Evolutionary conservation across 2,888 invertebrate species (phyloP).

Genomic region (Ophioninae sp.): DNA sequence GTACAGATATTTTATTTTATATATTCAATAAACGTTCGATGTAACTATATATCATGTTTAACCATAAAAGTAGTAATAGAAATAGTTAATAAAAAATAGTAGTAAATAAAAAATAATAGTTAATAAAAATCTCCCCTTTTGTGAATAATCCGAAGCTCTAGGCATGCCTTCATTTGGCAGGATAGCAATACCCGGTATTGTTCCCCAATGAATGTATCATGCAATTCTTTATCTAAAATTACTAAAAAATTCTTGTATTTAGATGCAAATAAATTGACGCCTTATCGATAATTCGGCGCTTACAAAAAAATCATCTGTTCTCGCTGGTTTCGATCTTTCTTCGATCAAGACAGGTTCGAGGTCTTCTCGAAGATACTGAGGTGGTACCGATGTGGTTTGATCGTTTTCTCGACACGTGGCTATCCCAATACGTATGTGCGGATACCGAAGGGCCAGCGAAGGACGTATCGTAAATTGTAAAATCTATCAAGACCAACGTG

Average conservation of each 20-base stretch:
- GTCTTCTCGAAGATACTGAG: conserved; percentile 27
- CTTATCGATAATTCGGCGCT: neutral
- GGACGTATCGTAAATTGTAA: conserved; percentile 78
- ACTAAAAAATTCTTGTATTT: neutral
- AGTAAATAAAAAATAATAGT: too few relatives aligned
- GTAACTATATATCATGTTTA: too few relatives aligned
- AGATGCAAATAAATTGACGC: neutral
- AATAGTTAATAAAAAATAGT: neutral
- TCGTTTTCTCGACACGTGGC: conserved; percentile 43
- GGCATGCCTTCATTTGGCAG: neutral
- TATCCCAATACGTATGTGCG: conserved; percentile 2
- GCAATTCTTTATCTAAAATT: neutral
- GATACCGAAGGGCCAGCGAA: conserved; percentile 52
- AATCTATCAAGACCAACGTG: conserved; percentile 81
- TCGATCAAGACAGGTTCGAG: neutral
- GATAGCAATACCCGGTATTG: neutral
- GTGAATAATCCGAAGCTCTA: too few relatives aligned
- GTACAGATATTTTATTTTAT: neutral
- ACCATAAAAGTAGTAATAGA: neutral
- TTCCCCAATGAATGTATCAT: neutral
- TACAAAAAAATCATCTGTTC: neutral
- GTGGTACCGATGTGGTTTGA: conserved; percentile 37
- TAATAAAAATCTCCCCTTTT: too few relatives aligned
- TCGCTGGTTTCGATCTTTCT: neutral
- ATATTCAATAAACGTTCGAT: neutral